Evolutionary conservation across 2,797 vertebrate genomes (phyloP).

Genomic region (Rhincodon typus): DNA sequence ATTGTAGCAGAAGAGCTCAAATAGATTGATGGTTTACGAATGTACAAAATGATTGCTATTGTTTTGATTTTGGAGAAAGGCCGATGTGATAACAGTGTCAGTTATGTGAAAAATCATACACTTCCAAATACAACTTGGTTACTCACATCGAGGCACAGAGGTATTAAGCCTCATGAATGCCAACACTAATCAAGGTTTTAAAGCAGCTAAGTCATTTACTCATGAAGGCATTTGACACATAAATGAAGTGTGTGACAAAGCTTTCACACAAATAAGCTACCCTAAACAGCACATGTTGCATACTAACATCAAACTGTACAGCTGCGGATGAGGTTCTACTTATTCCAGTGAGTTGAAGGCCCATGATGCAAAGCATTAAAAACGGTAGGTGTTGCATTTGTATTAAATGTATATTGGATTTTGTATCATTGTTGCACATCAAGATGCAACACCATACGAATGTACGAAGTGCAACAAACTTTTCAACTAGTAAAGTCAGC

Average conservation of each 20-base stretch:
- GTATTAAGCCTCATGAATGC: conserved; percentile 95
- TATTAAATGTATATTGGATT: conserved; percentile 88
- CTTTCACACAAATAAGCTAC: conserved; percentile 98
- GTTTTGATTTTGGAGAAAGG: conserved; percentile 88
- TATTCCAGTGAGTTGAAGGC: conserved; percentile 94
- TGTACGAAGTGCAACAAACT: conserved; percentile 93
- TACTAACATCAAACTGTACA: conserved; percentile 90
- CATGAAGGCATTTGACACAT: conserved; percentile 93
- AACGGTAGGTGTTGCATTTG: conserved; percentile 90
- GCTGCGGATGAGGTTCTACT: conserved; percentile 91
- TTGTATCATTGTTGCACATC: conserved; percentile 86
- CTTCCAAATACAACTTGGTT: conserved; percentile 97
- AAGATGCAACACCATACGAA: conserved; percentile 87
- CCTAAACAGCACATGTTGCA: conserved; percentile 98
- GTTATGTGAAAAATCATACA: conserved; percentile 98
- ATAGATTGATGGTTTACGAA: conserved; percentile 96
- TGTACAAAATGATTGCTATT: conserved; percentile 95
- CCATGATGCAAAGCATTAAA: conserved; percentile 88
- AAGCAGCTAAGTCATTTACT: conserved; percentile 98
- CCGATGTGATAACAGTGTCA: conserved; percentile 97
- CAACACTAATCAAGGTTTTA: conserved; percentile 97
- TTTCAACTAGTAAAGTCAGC: conserved; percentile 95
- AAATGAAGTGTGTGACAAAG: conserved; percentile 94
- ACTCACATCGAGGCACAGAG: conserved; percentile 94
- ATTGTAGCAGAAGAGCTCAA: conserved; percentile 83